A percentile compares a stretch with the other conserved stretches of the same genome.
phyloP scores from a whole-genome alignment of 2,113 vertebrate genomes.

The Argyrosomus japonicus region DNA sequence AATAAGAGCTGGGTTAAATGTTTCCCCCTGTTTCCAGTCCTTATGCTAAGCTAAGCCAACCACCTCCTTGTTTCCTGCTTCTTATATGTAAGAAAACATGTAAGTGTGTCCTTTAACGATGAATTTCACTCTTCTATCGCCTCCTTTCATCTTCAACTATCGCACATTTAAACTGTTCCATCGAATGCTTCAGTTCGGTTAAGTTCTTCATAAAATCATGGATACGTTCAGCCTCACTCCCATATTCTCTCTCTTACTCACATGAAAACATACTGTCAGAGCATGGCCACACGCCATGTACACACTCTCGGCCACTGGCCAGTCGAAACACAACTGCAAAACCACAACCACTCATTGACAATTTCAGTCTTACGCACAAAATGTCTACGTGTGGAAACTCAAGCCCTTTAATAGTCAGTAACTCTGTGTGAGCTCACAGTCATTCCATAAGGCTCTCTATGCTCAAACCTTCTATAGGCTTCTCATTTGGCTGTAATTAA shows the following conservation, averaged over 20 bases:
- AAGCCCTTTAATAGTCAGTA: constrained; percentile 10
- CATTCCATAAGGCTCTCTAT: constrained; percentile 25
- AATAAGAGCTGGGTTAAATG: no score
- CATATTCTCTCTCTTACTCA: constrained; percentile 50
- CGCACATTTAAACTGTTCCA: neutral
- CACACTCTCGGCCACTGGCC: constrained; percentile 58
- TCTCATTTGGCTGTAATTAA: constrained; percentile 33
- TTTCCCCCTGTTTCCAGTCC: no score
- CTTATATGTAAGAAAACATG: no score
- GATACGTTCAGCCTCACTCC: constrained; percentile 23
- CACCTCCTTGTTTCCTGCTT: no score
- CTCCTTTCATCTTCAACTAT: neutral
- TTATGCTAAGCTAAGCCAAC: no score
- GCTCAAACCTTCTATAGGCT: neutral
- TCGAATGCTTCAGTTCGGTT: neutral
- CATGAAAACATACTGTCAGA: constrained; percentile 34
- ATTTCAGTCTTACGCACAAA: constrained; percentile 46
- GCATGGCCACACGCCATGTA: constrained; percentile 43
- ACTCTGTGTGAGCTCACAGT: constrained; percentile 5
- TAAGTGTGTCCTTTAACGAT: no score
- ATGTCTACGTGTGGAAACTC: constrained; percentile 2
- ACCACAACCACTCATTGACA: constrained; percentile 63
- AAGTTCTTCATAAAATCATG: constrained; percentile 24
- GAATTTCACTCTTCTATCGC: no score
- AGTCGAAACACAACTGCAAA: constrained; percentile 52